These are phyloP conservation scores for Pleuronectes platessa DNA, from an alignment of 2,113 vertebrate species.

Conservation along the genomic window DNA sequence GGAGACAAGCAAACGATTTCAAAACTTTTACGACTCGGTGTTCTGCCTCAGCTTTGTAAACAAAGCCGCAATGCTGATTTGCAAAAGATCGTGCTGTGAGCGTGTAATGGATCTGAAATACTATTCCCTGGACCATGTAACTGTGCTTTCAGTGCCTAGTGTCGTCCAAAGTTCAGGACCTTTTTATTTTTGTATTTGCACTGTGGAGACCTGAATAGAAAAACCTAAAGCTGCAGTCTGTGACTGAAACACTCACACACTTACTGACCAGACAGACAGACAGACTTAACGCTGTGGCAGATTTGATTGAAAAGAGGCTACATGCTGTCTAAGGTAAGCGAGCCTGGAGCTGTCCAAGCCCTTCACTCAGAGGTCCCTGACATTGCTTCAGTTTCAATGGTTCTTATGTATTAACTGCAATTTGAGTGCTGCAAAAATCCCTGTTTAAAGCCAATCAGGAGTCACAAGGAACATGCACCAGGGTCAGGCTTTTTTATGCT, in stretches of 20 bases:
- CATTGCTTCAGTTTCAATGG: slow-evolving; percentile 56
- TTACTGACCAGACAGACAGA: slow-evolving; percentile 54
- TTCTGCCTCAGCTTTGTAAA: slow-evolving; percentile 11
- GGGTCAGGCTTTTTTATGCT: too few relatives aligned
- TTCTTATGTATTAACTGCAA: slow-evolving; percentile 52
- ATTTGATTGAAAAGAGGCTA: slow-evolving; percentile 59
- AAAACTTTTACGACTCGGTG: background rate
- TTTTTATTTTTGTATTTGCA: slow-evolving; percentile 39
- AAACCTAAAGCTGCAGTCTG: slow-evolving; percentile 61
- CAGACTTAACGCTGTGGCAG: slow-evolving; percentile 51
- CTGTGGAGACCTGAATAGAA: slow-evolving; percentile 52
- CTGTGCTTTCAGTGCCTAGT: slow-evolving; percentile 74
- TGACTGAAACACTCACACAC: slow-evolving; percentile 60
- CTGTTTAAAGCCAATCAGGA: slow-evolving; percentile 75
- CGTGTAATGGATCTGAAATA: slow-evolving; percentile 72
- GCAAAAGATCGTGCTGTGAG: slow-evolving; percentile 39
- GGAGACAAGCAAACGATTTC: slow-evolving; percentile 36
- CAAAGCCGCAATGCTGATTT: slow-evolving; percentile 16
- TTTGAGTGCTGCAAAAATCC: slow-evolving; percentile 65
- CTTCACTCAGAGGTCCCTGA: slow-evolving; percentile 57
- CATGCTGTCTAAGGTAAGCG: slow-evolving; percentile 73
- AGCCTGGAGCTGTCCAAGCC: slow-evolving; percentile 48
- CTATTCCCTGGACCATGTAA: slow-evolving; percentile 63
- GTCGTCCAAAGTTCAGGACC: slow-evolving; percentile 65
- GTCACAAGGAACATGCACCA: slow-evolving; percentile 7